These are phyloP conservation scores for Ormyrus nitidulus DNA, from an alignment of 2,888 invertebrate genomes.

Conservation along the genomic window DNA sequence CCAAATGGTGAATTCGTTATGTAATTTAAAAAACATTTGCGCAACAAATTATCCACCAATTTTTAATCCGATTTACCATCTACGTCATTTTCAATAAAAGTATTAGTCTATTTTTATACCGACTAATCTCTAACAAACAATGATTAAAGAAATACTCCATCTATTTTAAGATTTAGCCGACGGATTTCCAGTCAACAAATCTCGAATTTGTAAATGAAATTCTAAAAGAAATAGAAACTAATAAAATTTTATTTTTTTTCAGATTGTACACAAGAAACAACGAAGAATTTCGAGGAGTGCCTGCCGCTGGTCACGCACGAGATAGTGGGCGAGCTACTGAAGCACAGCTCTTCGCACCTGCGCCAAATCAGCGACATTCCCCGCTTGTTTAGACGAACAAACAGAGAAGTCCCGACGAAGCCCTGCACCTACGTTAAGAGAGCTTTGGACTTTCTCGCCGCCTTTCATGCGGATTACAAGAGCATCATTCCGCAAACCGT, in stretches of 20 bases:
- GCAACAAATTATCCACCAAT: background rate
- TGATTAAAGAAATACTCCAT: background rate
- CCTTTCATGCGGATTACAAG: conserved; percentile 78
- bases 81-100: background rate
- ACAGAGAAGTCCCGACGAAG: conserved; percentile 89
- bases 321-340: conserved; percentile 73
- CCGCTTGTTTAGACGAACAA: conserved; percentile 92
- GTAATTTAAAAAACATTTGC: too few relatives aligned
- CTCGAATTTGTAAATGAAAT: background rate
- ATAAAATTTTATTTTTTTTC: background rate
- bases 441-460: conserved; percentile 79
- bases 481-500: conserved; percentile 72
- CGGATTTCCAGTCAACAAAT: background rate
- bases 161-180: background rate
- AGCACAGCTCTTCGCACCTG: conserved; percentile 79
- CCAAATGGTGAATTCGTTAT: too few relatives aligned
- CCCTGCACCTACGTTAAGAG: conserved; percentile 88
- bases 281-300: conserved; percentile 59
- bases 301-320: conserved; percentile 71
- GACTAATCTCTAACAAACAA: background rate
- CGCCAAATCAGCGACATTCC: conserved; percentile 95
- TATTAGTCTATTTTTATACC: background rate
- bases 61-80: background rate
- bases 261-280: conserved; percentile 64
- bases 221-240: background rate